phyloP scores from a whole-genome alignment of 2,888 invertebrate species.

The Heliconius ethilla region DNA sequence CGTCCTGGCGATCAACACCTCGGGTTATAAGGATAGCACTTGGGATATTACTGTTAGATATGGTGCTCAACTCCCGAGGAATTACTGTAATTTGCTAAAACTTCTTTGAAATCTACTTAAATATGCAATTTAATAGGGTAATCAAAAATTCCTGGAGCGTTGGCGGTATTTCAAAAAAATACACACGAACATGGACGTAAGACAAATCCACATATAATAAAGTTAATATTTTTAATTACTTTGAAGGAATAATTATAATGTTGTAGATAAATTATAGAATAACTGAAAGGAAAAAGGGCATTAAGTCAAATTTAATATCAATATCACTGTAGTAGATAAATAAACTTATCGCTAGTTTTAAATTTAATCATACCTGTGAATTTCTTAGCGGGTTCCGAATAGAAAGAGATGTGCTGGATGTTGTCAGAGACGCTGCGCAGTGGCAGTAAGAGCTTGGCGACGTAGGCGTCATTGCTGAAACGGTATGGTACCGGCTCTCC shows the following conservation, averaged over 20 bases:
- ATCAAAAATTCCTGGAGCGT: background rate
- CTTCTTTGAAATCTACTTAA: background rate
- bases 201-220: constrained; percentile 19
- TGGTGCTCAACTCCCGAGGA: constrained; percentile 38
- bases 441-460: constrained; percentile 85
- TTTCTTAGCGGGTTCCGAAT: constrained; percentile 85
- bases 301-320: constrained; percentile 4
- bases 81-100: background rate
- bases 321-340: constrained; percentile 3
- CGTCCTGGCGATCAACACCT: constrained; percentile 84
- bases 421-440: constrained; percentile 83
- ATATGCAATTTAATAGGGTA: background rate
- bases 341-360: constrained; percentile 20
- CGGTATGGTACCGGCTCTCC: constrained; percentile 82
- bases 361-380: constrained; percentile 82
- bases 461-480: constrained; percentile 87
- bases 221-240: constrained; percentile 25
- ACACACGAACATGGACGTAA: constrained; percentile 21
- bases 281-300: constrained; percentile 1
- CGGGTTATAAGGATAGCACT: constrained; percentile 71
- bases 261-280: constrained; percentile 15
- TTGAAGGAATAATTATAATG: background rate
- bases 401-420: constrained; percentile 84
- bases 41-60: constrained; percentile 61
- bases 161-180: background rate